Evolutionary conservation across 1,140 invertebrate genomes (phyloP).

Genomic region (Pseudomyrmex gracilis): DNA sequence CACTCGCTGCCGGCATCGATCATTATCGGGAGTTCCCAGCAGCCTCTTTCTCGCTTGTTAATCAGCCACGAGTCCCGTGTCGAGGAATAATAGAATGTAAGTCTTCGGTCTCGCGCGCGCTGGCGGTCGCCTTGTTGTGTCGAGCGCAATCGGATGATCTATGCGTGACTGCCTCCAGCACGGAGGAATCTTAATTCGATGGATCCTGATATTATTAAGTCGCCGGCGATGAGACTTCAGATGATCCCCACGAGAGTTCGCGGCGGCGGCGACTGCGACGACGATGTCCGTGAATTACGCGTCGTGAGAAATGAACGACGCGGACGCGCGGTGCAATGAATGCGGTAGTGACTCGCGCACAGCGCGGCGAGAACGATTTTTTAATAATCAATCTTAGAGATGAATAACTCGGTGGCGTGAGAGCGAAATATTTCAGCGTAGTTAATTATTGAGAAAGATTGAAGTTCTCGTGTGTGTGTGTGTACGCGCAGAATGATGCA

Average conservation of each 20-base stretch:
- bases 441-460: constrained; percentile 20
- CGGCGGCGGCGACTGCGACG: not conserved
- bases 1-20: constrained; percentile 44
- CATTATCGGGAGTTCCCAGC: constrained; percentile 60
- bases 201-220: constrained; percentile 68
- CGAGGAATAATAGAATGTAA: constrained; percentile 64
- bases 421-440: not conserved
- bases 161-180: constrained; percentile 60
- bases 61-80: constrained; percentile 70
- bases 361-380: constrained; percentile 17
- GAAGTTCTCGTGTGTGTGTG: too few relatives aligned
- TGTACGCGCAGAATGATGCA: not conserved
- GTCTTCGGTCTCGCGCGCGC: constrained; percentile 10
- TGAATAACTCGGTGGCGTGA: constrained; percentile 17
- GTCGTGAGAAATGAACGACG: constrained; percentile 15
- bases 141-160: constrained; percentile 69
- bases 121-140: constrained; percentile 56
- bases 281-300: constrained; percentile 35
- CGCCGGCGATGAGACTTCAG: constrained; percentile 10
- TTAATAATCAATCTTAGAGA: constrained; percentile 20
- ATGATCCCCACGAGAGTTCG: constrained; percentile 40
- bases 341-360: constrained; percentile 24
- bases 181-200: constrained; percentile 68
- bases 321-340: constrained; percentile 16
- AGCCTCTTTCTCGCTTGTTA: constrained; percentile 56